phyloP scores from a whole-genome alignment of 2,113 vertebrate species.

The Cisticola juncidis region DNA sequence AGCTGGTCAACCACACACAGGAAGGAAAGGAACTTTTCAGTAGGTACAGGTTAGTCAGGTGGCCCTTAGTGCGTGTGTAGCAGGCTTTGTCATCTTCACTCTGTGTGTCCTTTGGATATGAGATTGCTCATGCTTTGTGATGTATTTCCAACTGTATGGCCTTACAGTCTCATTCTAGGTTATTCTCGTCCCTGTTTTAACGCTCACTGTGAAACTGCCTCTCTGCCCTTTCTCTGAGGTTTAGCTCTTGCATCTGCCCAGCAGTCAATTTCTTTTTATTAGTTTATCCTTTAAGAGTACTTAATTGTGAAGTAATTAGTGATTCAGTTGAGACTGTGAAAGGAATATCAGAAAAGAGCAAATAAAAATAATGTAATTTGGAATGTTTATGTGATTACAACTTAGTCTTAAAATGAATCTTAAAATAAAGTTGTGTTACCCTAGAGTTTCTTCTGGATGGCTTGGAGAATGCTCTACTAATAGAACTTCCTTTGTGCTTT shows the following conservation, averaged over 20 bases:
- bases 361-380: background rate
- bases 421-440: background rate
- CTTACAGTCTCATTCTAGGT: background rate
- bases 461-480: background rate
- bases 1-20: background rate
- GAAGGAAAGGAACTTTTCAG: background rate
- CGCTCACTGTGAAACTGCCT: background rate
- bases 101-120: background rate
- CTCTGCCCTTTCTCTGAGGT: background rate
- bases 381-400: background rate
- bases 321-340: background rate
- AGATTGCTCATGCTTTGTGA: background rate
- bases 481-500: background rate
- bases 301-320: background rate
- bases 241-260: background rate
- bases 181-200: background rate
- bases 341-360: background rate
- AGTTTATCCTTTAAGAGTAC: background rate
- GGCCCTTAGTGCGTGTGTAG: background rate
- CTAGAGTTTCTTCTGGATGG: background rate
- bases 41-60: background rate
- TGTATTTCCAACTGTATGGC: background rate
- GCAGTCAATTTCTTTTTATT: background rate
- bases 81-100: background rate
- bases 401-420: background rate